phyloP scores from a whole-genome alignment of 37 sponge, comb jelly and placozoan species.

The Haliclona indistincta region DNA sequence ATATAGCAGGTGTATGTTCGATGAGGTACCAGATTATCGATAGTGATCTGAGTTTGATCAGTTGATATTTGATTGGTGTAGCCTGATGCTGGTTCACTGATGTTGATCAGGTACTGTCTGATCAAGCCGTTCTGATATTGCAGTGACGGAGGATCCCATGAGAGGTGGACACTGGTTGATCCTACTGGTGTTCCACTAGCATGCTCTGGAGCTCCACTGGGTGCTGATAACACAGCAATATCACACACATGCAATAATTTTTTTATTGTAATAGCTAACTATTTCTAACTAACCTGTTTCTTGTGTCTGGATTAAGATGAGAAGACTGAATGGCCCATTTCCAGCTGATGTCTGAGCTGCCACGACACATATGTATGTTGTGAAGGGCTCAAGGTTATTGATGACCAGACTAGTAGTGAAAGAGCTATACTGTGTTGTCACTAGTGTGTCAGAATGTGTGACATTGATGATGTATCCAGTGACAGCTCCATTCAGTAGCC shows the following conservation, averaged over 20 bases:
- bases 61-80: no score
- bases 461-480: neutral
- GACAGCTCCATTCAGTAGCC: constrained; percentile 1
- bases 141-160: neutral
- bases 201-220: no score
- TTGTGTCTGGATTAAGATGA: constrained; percentile 12
- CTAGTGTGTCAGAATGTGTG: neutral
- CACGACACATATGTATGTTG: constrained; percentile 9
- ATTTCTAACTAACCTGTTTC: constrained; percentile 7
- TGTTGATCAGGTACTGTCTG: neutral
- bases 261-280: no score
- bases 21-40: constrained; percentile 4
- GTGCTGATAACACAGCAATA: no score
- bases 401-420: neutral
- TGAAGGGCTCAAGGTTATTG: constrained; percentile 9
- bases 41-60: neutral
- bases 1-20: neutral
- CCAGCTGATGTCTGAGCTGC: constrained; percentile 43
- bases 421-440: constrained; percentile 5
- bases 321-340: constrained; percentile 32
- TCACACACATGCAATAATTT: no score
- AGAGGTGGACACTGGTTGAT: no score
- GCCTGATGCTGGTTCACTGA: no score
- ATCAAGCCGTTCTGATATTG: neutral
- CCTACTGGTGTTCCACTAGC: no score